Percentiles rank a stretch among this genome's conserved stretches.
Conservation (phyloP, 1,140 invertebrate species). For the Piezodorus guildinii region DNA sequence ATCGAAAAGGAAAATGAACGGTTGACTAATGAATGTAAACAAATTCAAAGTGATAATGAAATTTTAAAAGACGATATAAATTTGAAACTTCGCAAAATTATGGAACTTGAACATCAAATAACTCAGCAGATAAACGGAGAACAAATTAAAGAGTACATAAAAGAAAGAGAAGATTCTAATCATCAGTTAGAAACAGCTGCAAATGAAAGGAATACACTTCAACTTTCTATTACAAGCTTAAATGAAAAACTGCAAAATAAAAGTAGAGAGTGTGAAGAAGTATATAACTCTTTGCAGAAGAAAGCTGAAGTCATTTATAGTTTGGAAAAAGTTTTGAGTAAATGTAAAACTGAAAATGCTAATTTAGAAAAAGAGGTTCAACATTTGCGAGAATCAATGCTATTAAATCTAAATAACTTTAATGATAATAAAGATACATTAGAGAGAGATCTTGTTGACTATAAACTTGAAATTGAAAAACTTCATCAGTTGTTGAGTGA, state of each 20-base stretch:
- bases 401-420: no score
- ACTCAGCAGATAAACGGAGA: neutral
- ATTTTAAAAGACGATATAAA: neutral
- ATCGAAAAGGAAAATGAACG: conserved; percentile 14
- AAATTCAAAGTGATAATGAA: conserved; percentile 5
- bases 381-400: neutral
- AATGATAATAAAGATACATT: no score
- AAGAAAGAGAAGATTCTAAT: neutral
- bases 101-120: neutral
- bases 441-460: no score
- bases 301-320: neutral
- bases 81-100: neutral
- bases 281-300: neutral
- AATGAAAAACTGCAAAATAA: neutral
- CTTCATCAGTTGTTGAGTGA: no score
- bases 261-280: neutral
- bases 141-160: neutral
- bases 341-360: neutral
- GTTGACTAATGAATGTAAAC: conserved; percentile 6
- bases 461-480: no score
- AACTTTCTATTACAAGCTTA: neutral
- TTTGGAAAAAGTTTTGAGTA: conserved; percentile 3
- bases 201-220: neutral
- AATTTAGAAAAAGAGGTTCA: conserved; percentile 7
- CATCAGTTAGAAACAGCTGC: neutral